These are phyloP conservation scores for Orbicella faveolata DNA, from an alignment of 64 coral and sea anemone genomes.

Conservation along the genomic window DNA sequence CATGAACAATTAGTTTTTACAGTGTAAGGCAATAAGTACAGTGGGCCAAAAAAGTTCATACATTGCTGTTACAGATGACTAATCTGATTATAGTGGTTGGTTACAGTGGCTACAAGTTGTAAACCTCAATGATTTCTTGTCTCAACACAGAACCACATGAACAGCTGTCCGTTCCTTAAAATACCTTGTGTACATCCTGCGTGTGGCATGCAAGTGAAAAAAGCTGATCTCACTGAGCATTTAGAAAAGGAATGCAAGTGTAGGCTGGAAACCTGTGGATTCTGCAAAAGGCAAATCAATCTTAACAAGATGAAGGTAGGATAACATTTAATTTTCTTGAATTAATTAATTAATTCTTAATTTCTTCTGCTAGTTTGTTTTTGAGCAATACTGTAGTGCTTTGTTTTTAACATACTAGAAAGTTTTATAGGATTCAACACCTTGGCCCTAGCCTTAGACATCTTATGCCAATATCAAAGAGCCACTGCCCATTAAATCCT, in stretches of 20 bases:
- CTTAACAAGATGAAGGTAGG: constrained; percentile 29
- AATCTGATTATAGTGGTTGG: no score
- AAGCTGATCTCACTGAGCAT: constrained; percentile 20
- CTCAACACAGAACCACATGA: constrained; percentile 31
- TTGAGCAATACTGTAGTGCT: no score
- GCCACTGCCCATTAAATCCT: no score
- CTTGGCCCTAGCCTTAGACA: no score
- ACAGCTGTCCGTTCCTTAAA: constrained; percentile 23
- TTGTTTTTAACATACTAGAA: no score
- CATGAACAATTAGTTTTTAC: no score
- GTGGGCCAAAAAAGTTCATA: no score
- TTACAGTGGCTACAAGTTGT: no score
- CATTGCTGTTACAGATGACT: not conserved
- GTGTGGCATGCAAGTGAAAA: constrained; percentile 34
- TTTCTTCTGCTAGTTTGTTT: not conserved
- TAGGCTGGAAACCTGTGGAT: constrained; percentile 25
- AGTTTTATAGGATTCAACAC: no score
- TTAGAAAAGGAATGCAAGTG: constrained; percentile 39
- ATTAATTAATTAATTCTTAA: not conserved
- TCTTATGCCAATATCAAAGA: no score
- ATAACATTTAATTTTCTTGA: no score
- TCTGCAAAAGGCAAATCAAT: constrained; percentile 11
- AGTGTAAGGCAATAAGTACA: no score
- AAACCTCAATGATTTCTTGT: not conserved
- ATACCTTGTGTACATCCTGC: constrained; percentile 51